A percentile compares a stretch with the other conserved stretches of the same genome.
Conservation (phyloP, 37 sponge, comb jelly and placozoan species). For the Chondrosia reniformis region DNA sequence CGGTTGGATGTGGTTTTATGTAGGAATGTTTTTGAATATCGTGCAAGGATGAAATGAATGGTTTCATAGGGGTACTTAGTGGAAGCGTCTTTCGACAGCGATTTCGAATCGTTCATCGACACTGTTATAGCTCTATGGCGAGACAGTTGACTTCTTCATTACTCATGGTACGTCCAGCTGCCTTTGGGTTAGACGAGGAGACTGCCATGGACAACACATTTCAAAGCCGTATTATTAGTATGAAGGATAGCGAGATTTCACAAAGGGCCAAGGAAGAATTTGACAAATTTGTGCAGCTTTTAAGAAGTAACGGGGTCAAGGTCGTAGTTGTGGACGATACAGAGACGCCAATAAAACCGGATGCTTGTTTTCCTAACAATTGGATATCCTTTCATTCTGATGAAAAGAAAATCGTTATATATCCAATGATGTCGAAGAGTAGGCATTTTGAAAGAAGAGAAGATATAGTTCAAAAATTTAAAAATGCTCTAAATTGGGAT, state of each 20-base stretch:
- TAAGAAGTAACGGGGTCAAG: conserved; percentile 16
- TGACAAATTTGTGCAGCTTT: conserved; percentile 25
- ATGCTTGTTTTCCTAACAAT: conserved; percentile 78
- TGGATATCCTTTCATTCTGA: conserved; percentile 68
- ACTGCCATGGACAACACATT: conserved; percentile 58
- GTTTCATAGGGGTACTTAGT: too few relatives aligned
- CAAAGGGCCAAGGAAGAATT: conserved; percentile 48
- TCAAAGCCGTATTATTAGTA: conserved; percentile 1
- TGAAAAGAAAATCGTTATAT: conserved; percentile 30
- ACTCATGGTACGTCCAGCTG: conserved; percentile 55
- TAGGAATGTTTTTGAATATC: too few relatives aligned
- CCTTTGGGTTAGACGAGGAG: conserved; percentile 49
- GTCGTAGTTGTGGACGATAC: conserved; percentile 45
- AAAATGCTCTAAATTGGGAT: background rate
- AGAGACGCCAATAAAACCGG: conserved; percentile 30
- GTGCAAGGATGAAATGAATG: too few relatives aligned
- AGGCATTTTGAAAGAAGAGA: conserved; percentile 43
- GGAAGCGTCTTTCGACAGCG: too few relatives aligned
- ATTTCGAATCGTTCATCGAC: too few relatives aligned
- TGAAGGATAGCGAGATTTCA: background rate
- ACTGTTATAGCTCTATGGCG: too few relatives aligned
- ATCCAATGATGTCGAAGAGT: conserved; percentile 56
- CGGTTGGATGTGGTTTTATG: too few relatives aligned
- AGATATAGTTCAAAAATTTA: conserved; percentile 34
- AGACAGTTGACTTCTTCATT: conserved; percentile 38